Evolutionary conservation across 2,888 invertebrate genomes (phyloP), one percentile per base, ranked within the genome.

Genomic region (Conomelus anceps): DNA sequence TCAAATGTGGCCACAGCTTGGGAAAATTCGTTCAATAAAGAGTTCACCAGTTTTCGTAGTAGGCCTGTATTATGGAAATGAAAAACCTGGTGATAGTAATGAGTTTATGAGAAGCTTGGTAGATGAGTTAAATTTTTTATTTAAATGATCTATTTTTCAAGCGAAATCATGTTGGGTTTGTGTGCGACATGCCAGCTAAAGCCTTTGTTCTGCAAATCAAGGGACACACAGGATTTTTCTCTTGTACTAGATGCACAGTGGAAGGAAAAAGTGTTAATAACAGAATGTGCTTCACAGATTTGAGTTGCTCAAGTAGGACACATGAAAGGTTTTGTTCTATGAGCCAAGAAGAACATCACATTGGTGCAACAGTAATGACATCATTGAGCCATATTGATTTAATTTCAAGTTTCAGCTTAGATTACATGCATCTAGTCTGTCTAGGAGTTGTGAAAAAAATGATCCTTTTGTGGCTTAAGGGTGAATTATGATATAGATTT

Each of bases 371-470:
- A 34, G 87, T 90, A 23, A 34, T 92, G 87, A 91, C 91, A 26
- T 90, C 92, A 90, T 91, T 92, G 11, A 89, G 90, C 11, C 89
- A 91, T 89, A 90, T 93, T 89, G 92, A 92, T 9, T 34, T 92
- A 22, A 92, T 93, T 22, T 92, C 89, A 26, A 92, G 89, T 91
- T 88, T 91, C 22, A 88, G 90, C 4, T 84, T 90, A 20, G 91
- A 91, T 84, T 91, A 91, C 84, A 91, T 92, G 92, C 93, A 93
- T 88, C 88, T 92, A 11, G 90, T 92, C 11, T 92, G 91, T 85
- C 90, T 92, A 24, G 92, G 92, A 7, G 92, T 92, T 11, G 91
- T 92, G 86, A 91, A n/a, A 91, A 88, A 92, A 86, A 88, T 92
- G 1, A 34, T 93, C 0, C 86, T 90, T 22, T 88, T 91, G 22